A percentile compares a stretch with the other conserved stretches of the same genome.
Conservation (phyloP, 2,113 vertebrate species). For the Alces alces region DNA sequence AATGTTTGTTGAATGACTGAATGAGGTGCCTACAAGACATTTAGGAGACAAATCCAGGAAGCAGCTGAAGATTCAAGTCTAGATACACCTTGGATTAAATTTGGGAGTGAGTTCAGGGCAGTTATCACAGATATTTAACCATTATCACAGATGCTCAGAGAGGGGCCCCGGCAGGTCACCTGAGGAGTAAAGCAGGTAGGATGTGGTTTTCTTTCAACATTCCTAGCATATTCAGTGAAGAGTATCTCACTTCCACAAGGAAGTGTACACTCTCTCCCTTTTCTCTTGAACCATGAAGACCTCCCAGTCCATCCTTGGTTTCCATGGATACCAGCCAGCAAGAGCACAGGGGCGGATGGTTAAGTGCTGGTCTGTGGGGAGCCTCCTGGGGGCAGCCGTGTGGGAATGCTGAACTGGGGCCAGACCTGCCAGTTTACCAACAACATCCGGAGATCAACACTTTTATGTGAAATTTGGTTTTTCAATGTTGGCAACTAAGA, state of each 20-base stretch:
- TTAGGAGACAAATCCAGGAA: not conserved
- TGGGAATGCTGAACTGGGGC: not conserved
- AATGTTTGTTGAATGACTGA: not conserved
- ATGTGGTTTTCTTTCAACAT: not conserved
- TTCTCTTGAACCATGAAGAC: constrained; percentile 45
- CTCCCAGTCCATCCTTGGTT: constrained; percentile 54
- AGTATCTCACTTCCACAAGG: not conserved
- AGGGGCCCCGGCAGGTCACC: not conserved
- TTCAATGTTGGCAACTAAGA: not conserved
- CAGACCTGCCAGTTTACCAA: not conserved
- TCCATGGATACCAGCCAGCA: constrained; percentile 55
- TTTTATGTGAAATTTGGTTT: not conserved
- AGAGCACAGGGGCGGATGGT: not conserved
- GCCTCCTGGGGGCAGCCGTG: not conserved
- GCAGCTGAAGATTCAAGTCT: not conserved
- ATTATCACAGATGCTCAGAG: not conserved
- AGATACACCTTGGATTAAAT: not conserved
- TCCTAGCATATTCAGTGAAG: not conserved
- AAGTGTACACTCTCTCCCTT: not conserved
- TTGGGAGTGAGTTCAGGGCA: not conserved
- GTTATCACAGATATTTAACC: not conserved
- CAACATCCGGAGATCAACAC: not conserved
- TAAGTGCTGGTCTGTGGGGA: not conserved
- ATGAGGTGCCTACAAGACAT: not conserved
- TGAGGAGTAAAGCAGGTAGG: not conserved